Evolutionary conservation across 2,888 invertebrate genomes (phyloP).

Genomic region (Invenusta paracnida): DNA sequence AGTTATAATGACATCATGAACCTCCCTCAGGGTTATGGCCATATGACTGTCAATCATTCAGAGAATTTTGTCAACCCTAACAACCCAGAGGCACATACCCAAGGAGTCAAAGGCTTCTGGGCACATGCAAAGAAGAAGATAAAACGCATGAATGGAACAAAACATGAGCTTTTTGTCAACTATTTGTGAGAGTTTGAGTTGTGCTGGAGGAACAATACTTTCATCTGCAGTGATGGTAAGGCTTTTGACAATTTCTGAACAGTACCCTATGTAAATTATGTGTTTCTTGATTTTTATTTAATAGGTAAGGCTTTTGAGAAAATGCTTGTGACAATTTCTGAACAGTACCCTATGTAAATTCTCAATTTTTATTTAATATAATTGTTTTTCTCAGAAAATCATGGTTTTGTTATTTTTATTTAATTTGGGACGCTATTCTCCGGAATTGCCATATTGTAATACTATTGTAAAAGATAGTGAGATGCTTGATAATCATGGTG

Average conservation of each 20-base stretch:
- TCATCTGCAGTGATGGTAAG: not conserved
- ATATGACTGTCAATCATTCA: not conserved
- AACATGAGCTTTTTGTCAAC: not conserved
- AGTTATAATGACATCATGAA: conserved; percentile 6
- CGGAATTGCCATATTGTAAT: no score
- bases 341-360: no score
- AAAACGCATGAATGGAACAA: conserved; percentile 24
- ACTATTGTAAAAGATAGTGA: no score
- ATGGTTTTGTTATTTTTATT: no score
- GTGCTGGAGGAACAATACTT: conserved; percentile 32
- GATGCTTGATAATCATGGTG: no score
- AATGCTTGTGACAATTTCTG: no score
- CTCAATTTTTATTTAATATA: no score
- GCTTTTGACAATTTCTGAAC: conserved; percentile 9
- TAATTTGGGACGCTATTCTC: no score
- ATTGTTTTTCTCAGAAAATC: no score
- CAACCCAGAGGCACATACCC: conserved; percentile 14
- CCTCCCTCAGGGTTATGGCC: conserved; percentile 11
- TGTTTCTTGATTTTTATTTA: not conserved
- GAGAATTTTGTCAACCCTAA: conserved; percentile 3
- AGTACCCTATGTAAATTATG: not conserved
- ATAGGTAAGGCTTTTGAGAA: no score
- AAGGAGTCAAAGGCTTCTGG: conserved; percentile 5
- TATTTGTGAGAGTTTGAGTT: conserved; percentile 35
- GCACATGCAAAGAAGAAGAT: conserved; percentile 24